Evolutionary conservation across 2,888 invertebrate genomes (phyloP).

Genomic region (Eulithis prunata): DNA sequence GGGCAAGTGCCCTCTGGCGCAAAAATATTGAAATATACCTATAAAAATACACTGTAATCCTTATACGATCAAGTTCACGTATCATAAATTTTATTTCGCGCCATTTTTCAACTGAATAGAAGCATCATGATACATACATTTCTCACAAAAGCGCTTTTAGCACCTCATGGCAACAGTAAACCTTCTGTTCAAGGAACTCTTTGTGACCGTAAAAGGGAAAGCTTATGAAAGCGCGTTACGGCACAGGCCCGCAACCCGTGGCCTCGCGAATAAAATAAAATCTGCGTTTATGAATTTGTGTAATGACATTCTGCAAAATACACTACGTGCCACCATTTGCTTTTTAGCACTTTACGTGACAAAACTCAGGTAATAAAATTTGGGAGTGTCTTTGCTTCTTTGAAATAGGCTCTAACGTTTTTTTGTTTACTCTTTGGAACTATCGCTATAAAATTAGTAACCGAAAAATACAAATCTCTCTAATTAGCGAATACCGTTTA

Average conservation of each 20-base stretch:
- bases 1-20: conserved; percentile 12
- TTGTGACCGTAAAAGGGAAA: conserved; percentile 60
- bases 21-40: conserved; percentile 27
- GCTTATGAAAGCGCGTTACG: conserved; percentile 61
- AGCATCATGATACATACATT: conserved; percentile 53
- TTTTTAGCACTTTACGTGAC: conserved; percentile 29
- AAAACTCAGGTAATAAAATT: conserved; percentile 22
- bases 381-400: conserved; percentile 4
- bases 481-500: no score
- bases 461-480: no score
- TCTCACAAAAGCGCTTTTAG: conserved; percentile 68
- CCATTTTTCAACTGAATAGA: conserved; percentile 64
- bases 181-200: conserved; percentile 61
- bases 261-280: conserved; percentile 50
- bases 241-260: conserved; percentile 31
- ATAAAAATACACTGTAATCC: conserved; percentile 37
- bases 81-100: conserved; percentile 63
- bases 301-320: conserved; percentile 41
- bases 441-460: no score
- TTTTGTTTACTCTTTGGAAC: neutral
- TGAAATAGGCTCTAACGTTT: neutral
- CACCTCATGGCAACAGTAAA: conserved; percentile 57
- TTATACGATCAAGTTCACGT: conserved; percentile 53
- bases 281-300: conserved; percentile 51
- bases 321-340: conserved; percentile 22